phyloP scores from a whole-genome alignment of 2,888 invertebrate genomes.

The Octonoba sinensis region DNA sequence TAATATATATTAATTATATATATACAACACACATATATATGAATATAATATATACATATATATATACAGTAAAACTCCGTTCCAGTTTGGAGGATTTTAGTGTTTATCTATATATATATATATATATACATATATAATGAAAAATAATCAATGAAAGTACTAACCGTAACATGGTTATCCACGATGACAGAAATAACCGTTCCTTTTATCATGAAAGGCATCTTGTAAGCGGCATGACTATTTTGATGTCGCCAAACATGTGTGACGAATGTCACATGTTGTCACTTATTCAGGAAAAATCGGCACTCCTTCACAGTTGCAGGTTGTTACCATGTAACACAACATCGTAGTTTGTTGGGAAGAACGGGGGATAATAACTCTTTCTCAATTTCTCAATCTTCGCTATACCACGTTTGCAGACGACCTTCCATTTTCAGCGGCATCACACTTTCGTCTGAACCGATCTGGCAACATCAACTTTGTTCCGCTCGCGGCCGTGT shows the following conservation, averaged over 20 bases:
- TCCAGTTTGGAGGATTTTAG: too few species aligned
- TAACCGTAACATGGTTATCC: conserved; percentile 8
- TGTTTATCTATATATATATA: too few species aligned
- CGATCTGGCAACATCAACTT: conserved; percentile 51
- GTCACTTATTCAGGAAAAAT: not conserved
- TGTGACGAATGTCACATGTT: not conserved
- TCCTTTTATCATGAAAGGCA: not conserved
- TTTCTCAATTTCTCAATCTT: not conserved
- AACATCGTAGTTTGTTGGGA: not conserved
- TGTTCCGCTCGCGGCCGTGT: conserved; percentile 32
- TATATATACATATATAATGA: too few species aligned
- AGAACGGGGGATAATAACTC: too few species aligned
- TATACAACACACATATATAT: too few species aligned
- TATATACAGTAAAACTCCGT: too few species aligned
- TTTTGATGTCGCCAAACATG: not conserved
- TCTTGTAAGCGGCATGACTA: not conserved
- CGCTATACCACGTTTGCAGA: conserved; percentile 27
- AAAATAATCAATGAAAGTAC: not conserved
- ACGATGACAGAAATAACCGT: not conserved
- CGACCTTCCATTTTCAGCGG: conserved; percentile 36
- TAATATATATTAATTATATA: too few species aligned
- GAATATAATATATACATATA: too few species aligned
- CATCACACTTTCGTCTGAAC: conserved; percentile 28
- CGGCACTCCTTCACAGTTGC: not conserved
- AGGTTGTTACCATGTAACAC: not conserved